These are phyloP conservation scores for Pyxicephalus adspersus DNA, from an alignment of 2,113 vertebrate species.

Conservation along the genomic window DNA sequence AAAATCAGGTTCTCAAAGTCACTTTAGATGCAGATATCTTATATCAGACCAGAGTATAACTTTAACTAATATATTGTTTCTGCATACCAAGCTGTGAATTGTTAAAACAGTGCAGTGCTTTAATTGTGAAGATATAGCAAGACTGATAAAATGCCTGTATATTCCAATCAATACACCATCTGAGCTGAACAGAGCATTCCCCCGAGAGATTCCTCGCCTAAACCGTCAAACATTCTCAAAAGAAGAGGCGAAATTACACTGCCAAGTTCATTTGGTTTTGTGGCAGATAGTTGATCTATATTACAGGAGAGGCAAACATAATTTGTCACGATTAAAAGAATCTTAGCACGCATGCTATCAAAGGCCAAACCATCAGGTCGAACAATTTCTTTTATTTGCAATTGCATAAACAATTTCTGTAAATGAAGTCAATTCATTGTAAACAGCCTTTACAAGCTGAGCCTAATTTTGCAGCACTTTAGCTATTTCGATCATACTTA, in stretches of 20 bases:
- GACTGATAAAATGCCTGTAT: conserved; percentile 36
- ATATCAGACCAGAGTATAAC: too few relatives aligned
- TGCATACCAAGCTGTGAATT: neutral
- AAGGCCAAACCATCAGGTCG: neutral
- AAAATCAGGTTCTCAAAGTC: too few relatives aligned
- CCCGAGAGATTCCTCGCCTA: conserved; percentile 14
- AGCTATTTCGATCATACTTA: neutral
- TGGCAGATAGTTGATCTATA: conserved; percentile 55
- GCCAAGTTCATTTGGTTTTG: conserved; percentile 27
- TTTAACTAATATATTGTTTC: too few relatives aligned
- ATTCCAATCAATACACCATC: conserved; percentile 25
- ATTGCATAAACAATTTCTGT: neutral
- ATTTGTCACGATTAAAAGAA: conserved; percentile 53
- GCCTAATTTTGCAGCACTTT: neutral
- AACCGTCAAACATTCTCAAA: conserved; percentile 3
- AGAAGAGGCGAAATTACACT: conserved; percentile 44
- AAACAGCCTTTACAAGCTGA: neutral
- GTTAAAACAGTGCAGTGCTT: conserved; percentile 16
- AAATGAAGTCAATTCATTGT: neutral
- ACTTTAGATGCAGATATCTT: too few relatives aligned
- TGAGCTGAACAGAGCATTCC: conserved; percentile 7
- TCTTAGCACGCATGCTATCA: neutral
- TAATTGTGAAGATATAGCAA: conserved; percentile 32
- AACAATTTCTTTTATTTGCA: neutral
- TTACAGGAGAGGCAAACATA: conserved; percentile 43